Percentiles rank a stretch among this genome's conserved stretches.
These are phyloP conservation scores for Nudaria mundana DNA, from an alignment of 2,888 invertebrate genomes.

Conservation along the genomic window DNA sequence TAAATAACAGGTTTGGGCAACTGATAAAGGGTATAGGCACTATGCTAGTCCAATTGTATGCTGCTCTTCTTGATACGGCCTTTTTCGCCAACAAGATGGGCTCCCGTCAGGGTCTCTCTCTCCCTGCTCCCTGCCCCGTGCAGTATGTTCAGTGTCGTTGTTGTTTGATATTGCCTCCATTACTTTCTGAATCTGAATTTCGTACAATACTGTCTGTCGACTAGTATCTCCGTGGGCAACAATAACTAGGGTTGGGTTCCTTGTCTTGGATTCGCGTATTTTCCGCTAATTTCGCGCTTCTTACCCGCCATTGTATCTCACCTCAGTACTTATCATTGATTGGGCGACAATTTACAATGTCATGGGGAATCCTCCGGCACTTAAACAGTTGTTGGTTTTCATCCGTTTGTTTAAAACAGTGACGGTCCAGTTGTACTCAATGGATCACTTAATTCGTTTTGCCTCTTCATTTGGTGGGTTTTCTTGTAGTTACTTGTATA, in stretches of 20 bases:
- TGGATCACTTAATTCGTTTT: neutral
- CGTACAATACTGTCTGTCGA: neutral
- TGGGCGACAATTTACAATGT: conserved; percentile 18
- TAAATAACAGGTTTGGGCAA: no score
- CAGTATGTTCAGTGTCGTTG: no score
- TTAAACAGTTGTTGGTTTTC: conserved; percentile 2
- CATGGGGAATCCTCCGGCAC: conserved; percentile 24
- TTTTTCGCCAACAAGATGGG: no score
- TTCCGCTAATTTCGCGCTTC: conserved; percentile 31
- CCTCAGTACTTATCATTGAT: conserved; percentile 23
- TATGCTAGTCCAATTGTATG: no score
- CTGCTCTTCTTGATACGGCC: no score
- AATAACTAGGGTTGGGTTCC: neutral
- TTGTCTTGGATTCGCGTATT: conserved; percentile 15
- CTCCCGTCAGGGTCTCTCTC: no score
- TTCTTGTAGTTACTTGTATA: no score
- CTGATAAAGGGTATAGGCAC: no score
- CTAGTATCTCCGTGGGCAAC: neutral
- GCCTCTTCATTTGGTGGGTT: conserved; percentile 1
- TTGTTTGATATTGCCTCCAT: no score
- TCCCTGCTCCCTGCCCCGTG: no score
- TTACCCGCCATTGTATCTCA: conserved; percentile 18
- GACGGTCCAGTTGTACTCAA: conserved; percentile 1
- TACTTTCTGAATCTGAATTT: no score
- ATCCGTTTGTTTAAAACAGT: conserved; percentile 1